Evolutionary conservation across 2,888 invertebrate genomes (phyloP), one percentile per base, ranked within the genome.

Genomic region (Dichetophora obliterata): DNA sequence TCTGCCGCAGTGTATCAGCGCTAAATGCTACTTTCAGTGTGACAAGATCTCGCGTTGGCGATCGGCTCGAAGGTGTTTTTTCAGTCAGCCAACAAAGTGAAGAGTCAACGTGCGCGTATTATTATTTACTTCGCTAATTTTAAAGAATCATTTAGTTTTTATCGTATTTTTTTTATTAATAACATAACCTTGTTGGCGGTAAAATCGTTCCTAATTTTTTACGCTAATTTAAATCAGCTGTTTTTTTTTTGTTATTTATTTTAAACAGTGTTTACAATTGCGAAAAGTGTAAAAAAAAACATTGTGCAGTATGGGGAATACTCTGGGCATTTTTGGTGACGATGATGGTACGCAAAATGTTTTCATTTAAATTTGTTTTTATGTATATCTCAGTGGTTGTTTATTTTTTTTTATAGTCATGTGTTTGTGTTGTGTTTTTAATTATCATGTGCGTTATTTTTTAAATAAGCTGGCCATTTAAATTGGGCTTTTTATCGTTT

Each of bases 161-260:
- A 14, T n/a, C 50, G 48, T 37, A 16, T 57, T 6, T 34, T 57
- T 14, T 27, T 57, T 22, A 34, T 14, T 9, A 31, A 6, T 5
- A 19, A 54, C 6, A 54, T 54, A 54, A 19, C 3, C 16, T 59
- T 57, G 69, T n/a, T 31, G 31, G n/a, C 68, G 50, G 27, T 31
- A 68, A 68, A 50, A 14, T 11, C 34, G 50, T 31, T 71, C n/a
- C 34, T 57, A 34, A 71, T 57, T 19, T 57, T 71, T 57, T 5
- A 22, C 27, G 19, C 31, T 74, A 59, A 68, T 69, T 75, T 27
- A 43, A 75, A 63, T 70, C 69, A 75, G 61, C 70, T 75, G 69
- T 70, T 75, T 43, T 68, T 24, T 1, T 0, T 1, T 8, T 9
- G n/a, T 52, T 66, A 8, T 66, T 65, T 54, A 22, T 16, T 19